Evolutionary conservation across 2,888 invertebrate species (phyloP), one percentile per base, ranked within the genome.

Genomic region (Spicauda simplicius): DNA sequence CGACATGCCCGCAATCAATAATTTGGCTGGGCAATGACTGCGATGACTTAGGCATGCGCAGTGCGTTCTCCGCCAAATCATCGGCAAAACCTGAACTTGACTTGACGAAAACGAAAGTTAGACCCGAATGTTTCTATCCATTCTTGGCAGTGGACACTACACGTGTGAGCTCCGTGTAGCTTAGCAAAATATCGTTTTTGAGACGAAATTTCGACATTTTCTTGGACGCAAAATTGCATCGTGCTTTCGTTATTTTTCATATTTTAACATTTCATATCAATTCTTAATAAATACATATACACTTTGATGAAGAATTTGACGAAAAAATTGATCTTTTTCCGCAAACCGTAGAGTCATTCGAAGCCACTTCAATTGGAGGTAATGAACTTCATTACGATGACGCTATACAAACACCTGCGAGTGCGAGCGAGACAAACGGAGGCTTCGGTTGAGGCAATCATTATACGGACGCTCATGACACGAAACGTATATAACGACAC

Each of bases 1-100:
- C 92, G 90, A 90, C 88, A 88, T 91, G 92, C 91, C 91, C 77
- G 87, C 84, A 90, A 93, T 93, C 93, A 91, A 93, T 93, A 93
- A 88, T 88, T 88, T 85, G 87, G 88, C 89, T 90, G 91, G 91
- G 91, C 93, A 88, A 93, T 93, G 92, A 93, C 90, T 92, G 91
- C 86, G 93, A 91, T 93, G 93, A 93, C 84, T 91, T 80, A 84
- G 83, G 82, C 91, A 91, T 90, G 91, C 93, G 93, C 89, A 82
- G 72, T 72, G 57, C 69, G 71, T 63, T 69, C 66, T 75, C 79
- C 71, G 76, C 74, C 74, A 83, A 90, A 81, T 91, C 91, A 90
- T 90, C 88, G 88, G 81, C 84, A 89, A 90, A 89, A 88, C 81
- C 90, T 92, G 92, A 92, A 93, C 92, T 93, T 93, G 93, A 91